Evolutionary conservation across 2,797 vertebrate genomes (phyloP).

Genomic region (Emys orbicularis): DNA sequence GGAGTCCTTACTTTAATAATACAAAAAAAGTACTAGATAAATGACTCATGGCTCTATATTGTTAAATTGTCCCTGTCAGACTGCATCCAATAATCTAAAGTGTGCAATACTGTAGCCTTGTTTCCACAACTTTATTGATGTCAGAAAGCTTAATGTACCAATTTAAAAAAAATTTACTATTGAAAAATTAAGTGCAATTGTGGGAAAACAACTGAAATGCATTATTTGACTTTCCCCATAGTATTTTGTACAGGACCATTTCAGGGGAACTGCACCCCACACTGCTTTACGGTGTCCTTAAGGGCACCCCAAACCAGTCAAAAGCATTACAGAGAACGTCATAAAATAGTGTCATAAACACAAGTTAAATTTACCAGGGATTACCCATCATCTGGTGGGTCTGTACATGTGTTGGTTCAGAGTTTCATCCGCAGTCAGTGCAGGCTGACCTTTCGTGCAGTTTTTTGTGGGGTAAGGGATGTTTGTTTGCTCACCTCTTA

Average conservation of each 20-base stretch:
- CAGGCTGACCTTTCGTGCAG: not conserved
- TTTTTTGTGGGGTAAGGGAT: not conserved
- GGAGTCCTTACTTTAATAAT: not conserved
- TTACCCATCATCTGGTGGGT: not conserved
- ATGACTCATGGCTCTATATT: not conserved
- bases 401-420: not conserved
- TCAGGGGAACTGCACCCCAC: not conserved
- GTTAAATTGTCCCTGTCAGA: not conserved
- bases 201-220: not conserved
- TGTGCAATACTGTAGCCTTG: not conserved
- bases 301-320: not conserved
- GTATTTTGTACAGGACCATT: not conserved
- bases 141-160: not conserved
- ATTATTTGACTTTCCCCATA: not conserved
- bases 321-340: not conserved
- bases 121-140: not conserved
- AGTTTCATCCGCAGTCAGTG: not conserved
- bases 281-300: not conserved
- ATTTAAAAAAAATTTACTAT: not conserved
- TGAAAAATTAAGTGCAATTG: not conserved
- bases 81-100: not conserved
- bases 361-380: not conserved
- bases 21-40: not conserved
- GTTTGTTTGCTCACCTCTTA: not conserved
- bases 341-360: not conserved